These are phyloP conservation scores for Actias luna DNA, from an alignment of 2,888 invertebrate species.

Conservation along the genomic window DNA sequence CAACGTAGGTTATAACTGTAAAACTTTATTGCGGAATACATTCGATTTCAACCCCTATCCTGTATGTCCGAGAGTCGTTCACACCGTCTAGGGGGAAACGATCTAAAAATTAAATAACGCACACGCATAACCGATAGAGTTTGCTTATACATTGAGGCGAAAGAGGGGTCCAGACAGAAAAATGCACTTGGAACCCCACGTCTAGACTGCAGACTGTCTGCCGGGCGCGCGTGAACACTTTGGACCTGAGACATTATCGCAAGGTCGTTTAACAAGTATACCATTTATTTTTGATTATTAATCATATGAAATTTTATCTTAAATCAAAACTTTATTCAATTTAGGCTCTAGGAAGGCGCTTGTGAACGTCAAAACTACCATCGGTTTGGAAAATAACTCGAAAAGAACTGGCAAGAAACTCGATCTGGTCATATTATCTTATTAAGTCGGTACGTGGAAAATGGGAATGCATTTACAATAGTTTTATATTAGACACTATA, in stretches of 20 bases:
- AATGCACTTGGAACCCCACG: slow-evolving; percentile 78
- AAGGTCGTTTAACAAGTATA: slow-evolving; percentile 45
- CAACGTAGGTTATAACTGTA: neutral
- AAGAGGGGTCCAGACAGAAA: slow-evolving; percentile 76
- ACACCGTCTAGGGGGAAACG: slow-evolving; percentile 9
- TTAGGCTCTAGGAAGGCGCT: too few species aligned
- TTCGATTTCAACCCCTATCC: slow-evolving; percentile 4
- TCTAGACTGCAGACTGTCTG: slow-evolving; percentile 74
- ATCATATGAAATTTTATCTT: too few species aligned
- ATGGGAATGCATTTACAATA: too few species aligned
- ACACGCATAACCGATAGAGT: slow-evolving; percentile 65
- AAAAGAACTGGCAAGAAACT: too few species aligned
- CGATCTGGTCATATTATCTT: too few species aligned
- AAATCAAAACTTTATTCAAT: too few species aligned
- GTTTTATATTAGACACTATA: too few species aligned
- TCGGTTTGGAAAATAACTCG: too few species aligned
- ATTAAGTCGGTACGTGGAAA: too few species aligned
- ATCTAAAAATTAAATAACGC: slow-evolving; percentile 68
- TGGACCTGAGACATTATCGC: slow-evolving; percentile 44
- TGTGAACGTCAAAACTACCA: too few species aligned
- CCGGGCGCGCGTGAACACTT: slow-evolving; percentile 38
- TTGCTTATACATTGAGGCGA: slow-evolving; percentile 39
- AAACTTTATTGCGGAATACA: neutral
- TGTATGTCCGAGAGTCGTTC: neutral
- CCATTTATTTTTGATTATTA: too few species aligned